Percentiles rank a stretch among this genome's conserved stretches.
These are phyloP conservation scores for Drosophila nigromelanica DNA, from an alignment of 1,140 invertebrate genomes.

Conservation along the genomic window DNA sequence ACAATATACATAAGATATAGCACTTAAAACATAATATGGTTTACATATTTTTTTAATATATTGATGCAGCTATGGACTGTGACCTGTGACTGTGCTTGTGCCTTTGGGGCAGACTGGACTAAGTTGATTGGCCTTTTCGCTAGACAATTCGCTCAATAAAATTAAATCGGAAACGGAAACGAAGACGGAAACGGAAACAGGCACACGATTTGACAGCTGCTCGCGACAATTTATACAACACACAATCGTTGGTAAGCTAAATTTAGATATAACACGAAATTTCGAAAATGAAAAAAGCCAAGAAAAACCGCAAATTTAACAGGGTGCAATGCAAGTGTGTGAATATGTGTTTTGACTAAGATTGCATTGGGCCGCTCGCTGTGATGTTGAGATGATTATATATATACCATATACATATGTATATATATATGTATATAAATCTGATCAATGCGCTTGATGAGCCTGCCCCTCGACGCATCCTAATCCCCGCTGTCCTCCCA, in stretches of 20 bases:
- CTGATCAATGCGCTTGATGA: conserved; percentile 33
- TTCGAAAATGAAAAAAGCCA: neutral
- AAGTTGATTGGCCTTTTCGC: conserved; percentile 8
- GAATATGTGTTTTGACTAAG: conserved; percentile 33
- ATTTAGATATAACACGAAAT: conserved; percentile 4
- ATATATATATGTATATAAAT: conserved; percentile 7
- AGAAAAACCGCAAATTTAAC: neutral
- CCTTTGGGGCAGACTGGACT: neutral
- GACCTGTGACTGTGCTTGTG: neutral
- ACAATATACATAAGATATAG: conserved; percentile 40
- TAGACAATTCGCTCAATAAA: neutral
- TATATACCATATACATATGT: neutral
- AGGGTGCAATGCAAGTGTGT: neutral
- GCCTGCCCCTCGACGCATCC: conserved; percentile 12
- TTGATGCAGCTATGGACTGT: neutral
- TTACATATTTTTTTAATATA: neutral
- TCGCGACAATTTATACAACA: neutral
- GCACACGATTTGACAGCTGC: neutral
- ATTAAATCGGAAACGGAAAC: neutral
- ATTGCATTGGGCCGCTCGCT: conserved; percentile 29
- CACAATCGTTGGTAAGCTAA: neutral
- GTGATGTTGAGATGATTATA: conserved; percentile 35
- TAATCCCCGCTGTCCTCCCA: conserved; percentile 92
- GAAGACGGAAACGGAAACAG: neutral
- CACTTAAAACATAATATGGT: conserved; percentile 17